phyloP scores from a whole-genome alignment of 2,113 vertebrate species.

The Mohoua ochrocephala region DNA sequence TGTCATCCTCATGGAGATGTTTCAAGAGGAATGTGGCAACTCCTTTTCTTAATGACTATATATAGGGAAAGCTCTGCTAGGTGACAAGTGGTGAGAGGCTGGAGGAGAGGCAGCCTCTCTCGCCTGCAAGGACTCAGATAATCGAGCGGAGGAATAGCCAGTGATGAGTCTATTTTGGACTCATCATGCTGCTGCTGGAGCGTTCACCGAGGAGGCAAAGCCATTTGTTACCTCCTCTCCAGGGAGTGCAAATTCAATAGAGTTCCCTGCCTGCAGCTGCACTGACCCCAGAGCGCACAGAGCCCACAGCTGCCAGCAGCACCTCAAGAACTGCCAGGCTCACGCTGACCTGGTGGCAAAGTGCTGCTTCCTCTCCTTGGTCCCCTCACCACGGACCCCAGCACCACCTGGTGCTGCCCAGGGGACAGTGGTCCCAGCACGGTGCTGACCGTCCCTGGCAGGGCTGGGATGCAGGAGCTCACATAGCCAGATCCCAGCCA shows the following conservation, averaged over 20 bases:
- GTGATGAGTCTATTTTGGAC: constrained; percentile 16
- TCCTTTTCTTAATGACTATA: neutral
- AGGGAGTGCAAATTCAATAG: neutral
- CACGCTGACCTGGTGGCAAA: neutral
- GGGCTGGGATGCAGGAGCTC: neutral
- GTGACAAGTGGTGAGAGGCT: neutral
- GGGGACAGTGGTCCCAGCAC: rapidly evolving
- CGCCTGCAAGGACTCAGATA: neutral
- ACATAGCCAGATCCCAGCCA: neutral
- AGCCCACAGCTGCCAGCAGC: neutral
- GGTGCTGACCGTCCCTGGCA: neutral
- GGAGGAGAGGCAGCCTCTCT: neutral
- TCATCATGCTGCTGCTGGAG: neutral
- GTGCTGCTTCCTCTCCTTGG: neutral
- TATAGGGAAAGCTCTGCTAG: neutral
- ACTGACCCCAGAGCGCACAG: neutral
- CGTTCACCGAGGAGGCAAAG: neutral
- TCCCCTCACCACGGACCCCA: neutral
- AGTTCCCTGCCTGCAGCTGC: neutral
- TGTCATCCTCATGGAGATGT: neutral
- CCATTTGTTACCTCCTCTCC: constrained; percentile 17
- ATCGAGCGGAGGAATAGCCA: neutral
- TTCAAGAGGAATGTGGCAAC: neutral
- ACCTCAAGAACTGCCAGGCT: neutral
- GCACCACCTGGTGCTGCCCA: neutral